Evolutionary conservation across 2,113 vertebrate species (phyloP), one percentile per base, ranked within the genome.

Genomic region (Balaenoptera acutorostrata): DNA sequence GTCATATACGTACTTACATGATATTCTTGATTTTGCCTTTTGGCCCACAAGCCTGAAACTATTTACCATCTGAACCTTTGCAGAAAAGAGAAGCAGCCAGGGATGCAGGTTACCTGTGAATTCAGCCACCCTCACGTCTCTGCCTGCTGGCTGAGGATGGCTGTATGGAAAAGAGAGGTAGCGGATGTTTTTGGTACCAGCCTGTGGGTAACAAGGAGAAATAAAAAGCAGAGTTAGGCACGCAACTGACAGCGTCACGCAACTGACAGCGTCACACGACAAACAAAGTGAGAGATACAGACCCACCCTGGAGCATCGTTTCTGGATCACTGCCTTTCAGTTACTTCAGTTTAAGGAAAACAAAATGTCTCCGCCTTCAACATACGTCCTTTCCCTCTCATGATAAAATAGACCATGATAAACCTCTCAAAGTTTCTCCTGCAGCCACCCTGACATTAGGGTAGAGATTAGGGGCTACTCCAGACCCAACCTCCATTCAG

Each of bases 101-200:
- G 5, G 4, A 13, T 0, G 31, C 57, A 1, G 29, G 15, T 98
- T 98, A 99, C 99, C 99, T 99, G 97, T 78, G 85, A 88, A 95
- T 39, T 97, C 97, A 17, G 95, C 96, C 11, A 12, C 91, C 23
- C 95, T 95, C 41, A 12, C 1, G 29, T 95, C 95, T 77, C 82
- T 93, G 81, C 96, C 85, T 0, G 27, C 21, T 3, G 75, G 23
- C 71, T 85, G 97, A 9, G 36, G 23, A 7, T 84, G 78, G 52
- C 97, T 84, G 49, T 98, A 98, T 2, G 98, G 98, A 87, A 99
- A 97, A 49, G 99, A 99, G 41, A 98, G 97, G 97, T 98, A 99
- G n/a, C 97, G 98, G 18, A 98, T 85, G 6, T 97, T 98, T 0
- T 1, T 95, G 77, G 91, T 57, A 6, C 92, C 95, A 46, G 84